A percentile compares a stretch with the other conserved stretches of the same genome.
Conservation (phyloP, 2,888 invertebrate species). For the Chorisops tibialis region DNA sequence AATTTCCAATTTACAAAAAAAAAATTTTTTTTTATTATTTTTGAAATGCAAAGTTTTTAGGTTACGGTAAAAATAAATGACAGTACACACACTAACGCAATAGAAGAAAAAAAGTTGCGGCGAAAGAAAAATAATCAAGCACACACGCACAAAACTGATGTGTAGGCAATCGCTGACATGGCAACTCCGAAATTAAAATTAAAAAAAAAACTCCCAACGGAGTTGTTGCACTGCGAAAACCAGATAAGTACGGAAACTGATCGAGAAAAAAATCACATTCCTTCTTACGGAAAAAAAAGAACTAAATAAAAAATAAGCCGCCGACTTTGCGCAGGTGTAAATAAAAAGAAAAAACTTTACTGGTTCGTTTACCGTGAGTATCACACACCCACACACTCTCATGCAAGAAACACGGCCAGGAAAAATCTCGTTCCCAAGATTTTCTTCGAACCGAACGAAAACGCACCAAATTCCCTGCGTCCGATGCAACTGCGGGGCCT, state of each 20-base stretch:
- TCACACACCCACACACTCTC: constrained; percentile 19
- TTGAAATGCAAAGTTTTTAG: background rate
- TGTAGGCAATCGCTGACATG: constrained; percentile 21
- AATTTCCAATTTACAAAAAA: background rate
- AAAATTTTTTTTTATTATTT: background rate
- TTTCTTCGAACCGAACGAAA: background rate
- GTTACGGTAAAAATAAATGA: constrained; percentile 14
- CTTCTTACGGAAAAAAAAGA: too few species aligned
- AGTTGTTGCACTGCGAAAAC: background rate
- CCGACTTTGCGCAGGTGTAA: background rate
- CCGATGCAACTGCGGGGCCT: background rate
- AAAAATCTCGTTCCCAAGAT: background rate
- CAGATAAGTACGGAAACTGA: background rate
- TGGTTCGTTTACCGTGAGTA: constrained; percentile 4
- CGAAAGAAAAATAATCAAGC: background rate
- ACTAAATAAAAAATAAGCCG: background rate
- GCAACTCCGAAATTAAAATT: constrained; percentile 2
- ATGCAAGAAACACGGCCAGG: constrained; percentile 14
- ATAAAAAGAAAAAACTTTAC: constrained; percentile 8
- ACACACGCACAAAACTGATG: constrained; percentile 4
- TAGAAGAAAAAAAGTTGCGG: background rate
- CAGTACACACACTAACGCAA: constrained; percentile 1
- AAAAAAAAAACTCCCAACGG: background rate
- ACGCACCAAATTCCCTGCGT: background rate
- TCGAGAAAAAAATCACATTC: too few species aligned